phyloP scores from a whole-genome alignment of 1,140 invertebrate species.

The Rhynchophorus ferrugineus region DNA sequence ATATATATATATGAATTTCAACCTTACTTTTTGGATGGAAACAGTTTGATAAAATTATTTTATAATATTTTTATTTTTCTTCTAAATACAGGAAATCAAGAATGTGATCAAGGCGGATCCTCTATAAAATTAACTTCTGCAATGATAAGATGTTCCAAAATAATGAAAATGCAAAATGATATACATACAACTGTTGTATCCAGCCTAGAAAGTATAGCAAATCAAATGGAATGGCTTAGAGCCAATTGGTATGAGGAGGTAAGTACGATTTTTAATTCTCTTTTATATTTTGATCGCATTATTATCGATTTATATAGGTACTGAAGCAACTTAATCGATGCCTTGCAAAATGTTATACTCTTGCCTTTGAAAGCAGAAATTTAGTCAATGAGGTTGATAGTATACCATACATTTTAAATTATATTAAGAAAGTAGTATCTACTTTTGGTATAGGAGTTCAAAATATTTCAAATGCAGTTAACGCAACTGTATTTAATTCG shows the following conservation, averaged over 20 bases:
- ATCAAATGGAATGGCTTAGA: conserved; percentile 97
- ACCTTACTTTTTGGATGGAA: too few species aligned
- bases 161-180: conserved; percentile 93
- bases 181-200: conserved; percentile 91
- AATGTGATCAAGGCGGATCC: conserved; percentile 26
- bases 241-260: conserved; percentile 96
- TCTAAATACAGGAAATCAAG: conserved; percentile 17
- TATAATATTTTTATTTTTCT: too few species aligned
- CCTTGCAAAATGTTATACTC: conserved; percentile 92
- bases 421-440: conserved; percentile 90
- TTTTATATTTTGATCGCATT: not conserved
- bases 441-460: conserved; percentile 91
- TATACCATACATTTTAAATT: conserved; percentile 90
- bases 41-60: too few species aligned
- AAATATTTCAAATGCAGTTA: conserved; percentile 60
- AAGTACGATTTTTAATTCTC: conserved; percentile 13
- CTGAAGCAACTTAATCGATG: conserved; percentile 87
- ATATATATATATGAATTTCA: too few species aligned
- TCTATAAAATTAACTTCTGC: conserved; percentile 77
- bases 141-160: conserved; percentile 89
- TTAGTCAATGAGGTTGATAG: conserved; percentile 86
- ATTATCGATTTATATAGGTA: conserved; percentile 57
- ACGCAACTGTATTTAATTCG: conserved; percentile 57
- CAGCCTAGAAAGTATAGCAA: conserved; percentile 91
- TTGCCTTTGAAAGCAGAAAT: conserved; percentile 89